Conservation (phyloP, 2,888 invertebrate genomes). For the Rhimphoctona megacephalus region DNA sequence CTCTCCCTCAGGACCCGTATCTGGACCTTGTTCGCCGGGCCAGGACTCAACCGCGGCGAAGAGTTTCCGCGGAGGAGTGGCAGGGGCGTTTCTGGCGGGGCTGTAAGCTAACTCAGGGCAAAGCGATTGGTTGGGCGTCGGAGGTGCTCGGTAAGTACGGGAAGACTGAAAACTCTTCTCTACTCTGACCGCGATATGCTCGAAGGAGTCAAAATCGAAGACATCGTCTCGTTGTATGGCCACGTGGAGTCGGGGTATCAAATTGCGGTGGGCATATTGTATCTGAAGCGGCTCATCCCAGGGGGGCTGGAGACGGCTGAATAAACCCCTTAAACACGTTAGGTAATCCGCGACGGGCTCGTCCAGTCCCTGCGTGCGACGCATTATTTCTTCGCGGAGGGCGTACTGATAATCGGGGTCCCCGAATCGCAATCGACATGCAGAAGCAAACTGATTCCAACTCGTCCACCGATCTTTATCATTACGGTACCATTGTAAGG, state of each 20-base stretch:
- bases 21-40: background rate
- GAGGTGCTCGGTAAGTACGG: background rate
- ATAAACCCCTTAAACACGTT: background rate
- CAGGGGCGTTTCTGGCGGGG: background rate
- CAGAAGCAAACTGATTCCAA: slow-evolving; percentile 6
- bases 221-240: background rate
- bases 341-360: slow-evolving; percentile 9
- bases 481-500: slow-evolving; percentile 29
- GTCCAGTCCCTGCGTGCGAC: slow-evolving; percentile 27
- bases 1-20: no score
- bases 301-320: background rate
- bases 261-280: background rate
- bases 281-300: slow-evolving; percentile 22
- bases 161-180: background rate
- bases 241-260: no score
- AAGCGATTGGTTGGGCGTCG: background rate
- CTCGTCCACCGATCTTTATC: slow-evolving; percentile 18
- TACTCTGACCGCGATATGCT: background rate
- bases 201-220: slow-evolving; percentile 8
- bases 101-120: slow-evolving; percentile 15
- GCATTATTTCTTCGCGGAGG: slow-evolving; percentile 23
- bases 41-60: background rate
- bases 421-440: slow-evolving; percentile 13
- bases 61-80: background rate
- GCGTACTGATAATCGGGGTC: background rate